Percentiles rank a stretch among this genome's conserved stretches.
These are phyloP conservation scores for Remorina albescens DNA, from an alignment of 2,797 vertebrate species.

Conservation along the genomic window DNA sequence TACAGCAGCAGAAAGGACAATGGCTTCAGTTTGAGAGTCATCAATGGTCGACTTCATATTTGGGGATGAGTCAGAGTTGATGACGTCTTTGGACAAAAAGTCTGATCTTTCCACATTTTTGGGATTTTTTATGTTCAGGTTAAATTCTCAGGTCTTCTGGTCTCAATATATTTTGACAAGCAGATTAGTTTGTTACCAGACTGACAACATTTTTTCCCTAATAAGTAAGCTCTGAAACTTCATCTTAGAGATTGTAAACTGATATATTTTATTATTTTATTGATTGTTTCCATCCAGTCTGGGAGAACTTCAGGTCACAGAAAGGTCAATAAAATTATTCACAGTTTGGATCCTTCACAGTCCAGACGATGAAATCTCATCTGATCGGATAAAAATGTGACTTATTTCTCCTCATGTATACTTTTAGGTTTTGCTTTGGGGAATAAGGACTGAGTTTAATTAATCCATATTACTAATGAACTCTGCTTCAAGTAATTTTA, in stretches of 20 bases:
- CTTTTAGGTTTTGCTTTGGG: background rate
- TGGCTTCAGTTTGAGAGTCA: background rate
- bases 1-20: slow-evolving; percentile 12
- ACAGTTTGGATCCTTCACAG: too few species aligned
- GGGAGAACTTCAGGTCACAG: too few species aligned
- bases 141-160: background rate
- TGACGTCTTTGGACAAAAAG: background rate
- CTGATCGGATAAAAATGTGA: background rate
- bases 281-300: too few species aligned
- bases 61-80: background rate
- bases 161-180: background rate
- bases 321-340: too few species aligned
- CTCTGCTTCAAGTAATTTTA: too few species aligned
- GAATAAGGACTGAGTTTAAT: background rate
- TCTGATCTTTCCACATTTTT: background rate
- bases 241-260: background rate
- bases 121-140: background rate
- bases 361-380: background rate
- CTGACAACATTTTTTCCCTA: background rate
- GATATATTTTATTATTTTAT: too few species aligned
- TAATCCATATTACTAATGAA: too few species aligned
- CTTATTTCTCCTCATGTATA: background rate
- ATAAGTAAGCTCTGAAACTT: background rate
- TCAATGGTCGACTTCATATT: slow-evolving; percentile 1
- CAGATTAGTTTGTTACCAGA: too few species aligned